These are phyloP conservation scores for Ctenodactylus gundi DNA, from an alignment of 2,113 vertebrate species.

Conservation along the genomic window DNA sequence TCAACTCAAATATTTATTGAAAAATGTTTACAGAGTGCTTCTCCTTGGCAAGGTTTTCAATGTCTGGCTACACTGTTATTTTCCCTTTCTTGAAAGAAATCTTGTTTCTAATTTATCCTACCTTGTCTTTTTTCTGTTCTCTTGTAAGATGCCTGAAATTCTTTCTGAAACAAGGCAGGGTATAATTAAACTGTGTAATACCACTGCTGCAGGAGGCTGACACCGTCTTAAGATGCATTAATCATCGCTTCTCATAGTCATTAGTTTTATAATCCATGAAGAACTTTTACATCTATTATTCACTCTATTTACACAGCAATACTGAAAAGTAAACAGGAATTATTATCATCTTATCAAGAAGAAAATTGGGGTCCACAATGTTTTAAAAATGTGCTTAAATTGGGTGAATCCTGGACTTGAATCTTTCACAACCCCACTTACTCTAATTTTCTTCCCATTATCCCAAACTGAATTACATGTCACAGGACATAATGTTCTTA, in stretches of 20 bases:
- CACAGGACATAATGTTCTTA: not conserved
- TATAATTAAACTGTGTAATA: conserved; percentile 52
- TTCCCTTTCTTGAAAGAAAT: not conserved
- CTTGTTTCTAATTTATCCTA: conserved; percentile 52
- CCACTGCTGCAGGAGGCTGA: not conserved
- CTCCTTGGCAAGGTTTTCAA: not conserved
- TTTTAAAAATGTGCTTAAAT: not conserved
- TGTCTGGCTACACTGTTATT: not conserved
- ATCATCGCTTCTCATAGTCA: conserved; percentile 41
- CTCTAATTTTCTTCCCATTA: not conserved
- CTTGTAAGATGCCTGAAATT: conserved; percentile 52
- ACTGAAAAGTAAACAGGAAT: not conserved
- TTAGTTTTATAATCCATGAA: conserved; percentile 27
- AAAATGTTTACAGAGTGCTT: conserved; percentile 10
- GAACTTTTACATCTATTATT: conserved; percentile 4
- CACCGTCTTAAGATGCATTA: conserved; percentile 40
- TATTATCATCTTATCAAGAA: conserved; percentile 20
- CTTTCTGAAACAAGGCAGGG: conserved; percentile 52
- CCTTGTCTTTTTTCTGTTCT: conserved; percentile 44
- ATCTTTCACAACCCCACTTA: not conserved
- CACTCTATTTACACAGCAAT: not conserved
- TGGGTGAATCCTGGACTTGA: not conserved
- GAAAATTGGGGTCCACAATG: not conserved
- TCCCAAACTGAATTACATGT: not conserved
- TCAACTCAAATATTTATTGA: conserved; percentile 9